These are phyloP conservation scores for Caenorhabditis briggsae DNA, from an alignment of 1,140 invertebrate species.

Conservation along the genomic window DNA sequence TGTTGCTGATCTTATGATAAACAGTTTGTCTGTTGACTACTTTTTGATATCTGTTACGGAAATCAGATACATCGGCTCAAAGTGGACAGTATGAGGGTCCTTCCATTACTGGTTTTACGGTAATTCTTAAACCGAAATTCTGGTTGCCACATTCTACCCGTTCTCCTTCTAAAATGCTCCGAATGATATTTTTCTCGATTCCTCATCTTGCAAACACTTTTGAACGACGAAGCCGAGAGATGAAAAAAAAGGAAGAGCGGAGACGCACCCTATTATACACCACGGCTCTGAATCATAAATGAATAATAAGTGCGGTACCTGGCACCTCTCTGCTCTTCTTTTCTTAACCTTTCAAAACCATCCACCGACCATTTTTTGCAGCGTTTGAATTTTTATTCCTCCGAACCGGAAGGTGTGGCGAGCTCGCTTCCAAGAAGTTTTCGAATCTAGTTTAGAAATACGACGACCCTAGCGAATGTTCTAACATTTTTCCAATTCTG, in stretches of 20 bases:
- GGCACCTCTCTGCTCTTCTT: not conserved
- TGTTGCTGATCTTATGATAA: not conserved
- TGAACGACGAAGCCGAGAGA: constrained; percentile 8
- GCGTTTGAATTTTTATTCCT: not conserved
- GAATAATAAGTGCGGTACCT: constrained; percentile 54
- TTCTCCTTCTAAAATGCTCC: no score
- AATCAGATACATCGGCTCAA: no score
- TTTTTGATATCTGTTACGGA: no score
- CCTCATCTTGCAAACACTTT: constrained; percentile 3
- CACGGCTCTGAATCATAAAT: constrained; percentile 47
- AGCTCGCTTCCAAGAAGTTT: no score
- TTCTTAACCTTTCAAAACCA: not conserved
- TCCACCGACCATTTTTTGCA: not conserved
- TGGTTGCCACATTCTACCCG: no score
- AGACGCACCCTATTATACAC: constrained; percentile 52
- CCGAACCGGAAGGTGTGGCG: constrained; percentile 2
- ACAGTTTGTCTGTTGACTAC: no score
- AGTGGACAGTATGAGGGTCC: not conserved
- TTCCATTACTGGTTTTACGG: not conserved
- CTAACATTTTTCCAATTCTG: no score
- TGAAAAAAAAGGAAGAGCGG: constrained; percentile 35
- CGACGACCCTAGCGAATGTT: no score
- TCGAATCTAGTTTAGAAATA: no score
- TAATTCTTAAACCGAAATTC: no score
- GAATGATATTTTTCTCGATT: no score